Base-by-base conservation (phyloP, 2,113 vertebrate species). In the Alosa alosa region DNA sequence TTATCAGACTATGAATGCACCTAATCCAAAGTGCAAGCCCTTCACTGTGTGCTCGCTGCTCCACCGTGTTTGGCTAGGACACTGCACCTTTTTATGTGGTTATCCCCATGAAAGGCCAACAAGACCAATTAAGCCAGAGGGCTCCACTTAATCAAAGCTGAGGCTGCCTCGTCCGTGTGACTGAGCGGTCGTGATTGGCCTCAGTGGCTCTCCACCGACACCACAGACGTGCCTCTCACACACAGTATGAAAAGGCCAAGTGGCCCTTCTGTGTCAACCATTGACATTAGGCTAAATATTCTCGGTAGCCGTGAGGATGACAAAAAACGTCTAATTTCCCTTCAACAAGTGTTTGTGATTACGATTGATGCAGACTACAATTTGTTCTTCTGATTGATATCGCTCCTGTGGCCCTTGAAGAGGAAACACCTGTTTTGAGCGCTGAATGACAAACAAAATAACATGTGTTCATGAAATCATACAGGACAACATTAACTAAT, bases 71-170 rank as follows among this genome's bases (percentile, higher is more conserved):
- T 72, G 85, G 72, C 72, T 82, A 36, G 46, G 82, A 85, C 60
- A 82, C 47, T 44, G 2, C 25, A 87, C 60, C 85, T 83, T 83
- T 89, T 45, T 81, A 68, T 68, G 47, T 89, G 85, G 83, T 85
- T 72, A 82, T 88, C 85, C 83, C 50, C 44, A 81, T 83, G 85
- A 41, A 55, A 89, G 81, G 85, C 84, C 87, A 89, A 81, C 85
- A 83, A 84, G 87, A 68, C 83, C 85, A 90, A 91, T 93, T 90
- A 92, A 36, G 87, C 87, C 88, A 78, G 86, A 88, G 87, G 89
- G 85, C 83, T 50, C 86, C 82, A 87, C 83, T 86, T 85, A 86
- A 57, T 83, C 87, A 49, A 49, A 60, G 60, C 83, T 1, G 60
- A 31, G 0, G 41, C 39, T 8, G 81, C 81, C 45, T 81, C 45